Evolutionary conservation across 2,113 vertebrate genomes (phyloP).

Genomic region (Bubo bubo): DNA sequence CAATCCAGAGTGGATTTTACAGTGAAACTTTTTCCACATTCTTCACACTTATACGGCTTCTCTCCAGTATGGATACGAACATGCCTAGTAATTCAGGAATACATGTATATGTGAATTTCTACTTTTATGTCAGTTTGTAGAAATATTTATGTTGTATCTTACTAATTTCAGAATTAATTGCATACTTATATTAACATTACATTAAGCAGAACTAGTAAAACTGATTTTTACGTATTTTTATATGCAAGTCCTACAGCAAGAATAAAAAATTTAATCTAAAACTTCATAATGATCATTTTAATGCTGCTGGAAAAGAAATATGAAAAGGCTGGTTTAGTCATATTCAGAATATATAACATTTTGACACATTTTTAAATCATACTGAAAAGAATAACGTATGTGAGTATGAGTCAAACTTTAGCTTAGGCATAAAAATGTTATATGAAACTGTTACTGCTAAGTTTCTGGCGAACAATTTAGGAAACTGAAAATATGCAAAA

Average conservation of each 20-base stretch:
- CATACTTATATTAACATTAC: not conserved
- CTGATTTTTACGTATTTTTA: not conserved
- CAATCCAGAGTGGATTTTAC: slow-evolving; percentile 94
- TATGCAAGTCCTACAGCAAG: not conserved
- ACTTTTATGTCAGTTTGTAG: not conserved
- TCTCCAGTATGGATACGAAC: slow-evolving; percentile 92
- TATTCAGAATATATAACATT: not conserved
- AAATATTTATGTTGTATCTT: not conserved
- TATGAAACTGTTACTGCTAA: not conserved
- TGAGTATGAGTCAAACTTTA: not conserved
- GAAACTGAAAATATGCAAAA: not conserved
- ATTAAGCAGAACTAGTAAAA: not conserved
- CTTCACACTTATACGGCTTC: slow-evolving; percentile 89
- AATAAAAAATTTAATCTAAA: not conserved
- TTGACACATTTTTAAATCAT: not conserved
- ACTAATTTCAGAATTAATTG: not conserved
- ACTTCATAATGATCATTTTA: not conserved
- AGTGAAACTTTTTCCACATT: slow-evolving; percentile 93
- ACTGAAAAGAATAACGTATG: not conserved
- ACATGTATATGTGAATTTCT: not conserved
- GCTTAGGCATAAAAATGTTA: not conserved
- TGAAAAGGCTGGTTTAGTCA: not conserved
- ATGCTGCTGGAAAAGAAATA: not conserved
- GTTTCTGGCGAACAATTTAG: not conserved
- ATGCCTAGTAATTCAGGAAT: slow-evolving; percentile 74